A percentile compares a stretch with the other conserved stretches of the same genome.
phyloP scores from a whole-genome alignment of 1,140 invertebrate genomes.

The Lucilia cuprina region DNA sequence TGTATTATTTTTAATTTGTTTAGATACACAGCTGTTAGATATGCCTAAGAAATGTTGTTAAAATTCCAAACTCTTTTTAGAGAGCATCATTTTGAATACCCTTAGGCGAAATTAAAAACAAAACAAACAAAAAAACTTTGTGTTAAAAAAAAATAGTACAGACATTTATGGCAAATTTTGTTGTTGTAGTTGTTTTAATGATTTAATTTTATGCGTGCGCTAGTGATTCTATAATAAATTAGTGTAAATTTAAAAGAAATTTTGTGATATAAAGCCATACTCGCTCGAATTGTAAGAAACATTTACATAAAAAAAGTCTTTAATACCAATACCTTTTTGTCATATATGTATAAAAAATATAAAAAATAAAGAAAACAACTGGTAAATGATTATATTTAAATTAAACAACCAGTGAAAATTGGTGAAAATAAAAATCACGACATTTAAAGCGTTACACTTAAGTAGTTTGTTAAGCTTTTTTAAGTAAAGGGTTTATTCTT shows the following conservation, averaged over 20 bases:
- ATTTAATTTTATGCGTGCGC: conserved; percentile 1
- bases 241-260: background rate
- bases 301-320: background rate
- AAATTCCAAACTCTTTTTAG: background rate
- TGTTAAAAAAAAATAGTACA: background rate
- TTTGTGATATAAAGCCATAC: conserved; percentile 6
- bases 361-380: background rate
- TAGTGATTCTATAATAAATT: background rate
- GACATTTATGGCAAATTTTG: background rate
- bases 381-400: background rate
- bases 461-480: conserved; percentile 34
- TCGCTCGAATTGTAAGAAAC: background rate
- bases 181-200: background rate
- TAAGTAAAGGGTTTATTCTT: background rate
- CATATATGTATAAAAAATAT: background rate
- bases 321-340: conserved; percentile 12
- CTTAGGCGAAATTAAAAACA: background rate
- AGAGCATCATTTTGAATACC: background rate
- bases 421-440: conserved; percentile 22
- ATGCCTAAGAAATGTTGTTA: background rate
- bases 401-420: background rate
- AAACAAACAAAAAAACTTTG: background rate
- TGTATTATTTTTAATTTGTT: no score
- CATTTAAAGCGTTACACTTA: conserved; percentile 35
- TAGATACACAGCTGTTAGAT: background rate